Conservation (phyloP, 2,888 invertebrate genomes). For the Drosophila monieri region DNA sequence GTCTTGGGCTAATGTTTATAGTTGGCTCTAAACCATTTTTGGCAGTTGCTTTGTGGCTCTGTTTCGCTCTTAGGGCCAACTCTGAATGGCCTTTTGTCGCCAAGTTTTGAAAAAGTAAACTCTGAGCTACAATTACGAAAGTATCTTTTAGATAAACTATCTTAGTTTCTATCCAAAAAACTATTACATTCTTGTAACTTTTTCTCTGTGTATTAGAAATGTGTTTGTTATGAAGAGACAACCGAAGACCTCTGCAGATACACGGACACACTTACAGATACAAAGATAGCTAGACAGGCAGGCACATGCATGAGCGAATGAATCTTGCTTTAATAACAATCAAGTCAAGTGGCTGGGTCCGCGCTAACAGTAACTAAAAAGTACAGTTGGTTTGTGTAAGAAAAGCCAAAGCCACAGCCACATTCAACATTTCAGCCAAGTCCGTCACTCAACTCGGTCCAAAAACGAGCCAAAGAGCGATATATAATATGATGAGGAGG, state of each 20-base stretch:
- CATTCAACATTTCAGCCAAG: constrained; percentile 49
- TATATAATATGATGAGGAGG: not conserved
- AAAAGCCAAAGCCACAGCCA: constrained; percentile 46
- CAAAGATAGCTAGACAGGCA: constrained; percentile 4
- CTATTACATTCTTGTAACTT: not conserved
- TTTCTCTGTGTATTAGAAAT: not conserved
- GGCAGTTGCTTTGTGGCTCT: constrained; percentile 35
- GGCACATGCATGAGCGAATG: constrained; percentile 21
- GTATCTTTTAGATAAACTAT: no score
- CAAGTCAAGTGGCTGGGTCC: constrained; percentile 72
- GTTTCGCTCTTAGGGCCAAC: constrained; percentile 30
- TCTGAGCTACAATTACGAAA: no score
- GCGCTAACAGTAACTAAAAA: constrained; percentile 77
- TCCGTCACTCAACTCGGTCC: constrained; percentile 39
- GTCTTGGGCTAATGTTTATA: constrained; percentile 34
- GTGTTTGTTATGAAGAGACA: constrained; percentile 15
- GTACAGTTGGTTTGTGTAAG: constrained; percentile 78
- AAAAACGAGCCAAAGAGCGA: constrained; percentile 23
- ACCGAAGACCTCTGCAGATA: not conserved
- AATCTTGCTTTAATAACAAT: constrained; percentile 74
- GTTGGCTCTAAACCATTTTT: constrained; percentile 45
- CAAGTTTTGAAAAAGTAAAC: no score
- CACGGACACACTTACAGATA: constrained; percentile 11
- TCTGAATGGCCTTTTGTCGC: constrained; percentile 2
- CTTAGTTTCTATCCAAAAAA: no score